phyloP scores from a whole-genome alignment of 35 echinoderm and acorn worm species.

The Lytechinus variegatus region DNA sequence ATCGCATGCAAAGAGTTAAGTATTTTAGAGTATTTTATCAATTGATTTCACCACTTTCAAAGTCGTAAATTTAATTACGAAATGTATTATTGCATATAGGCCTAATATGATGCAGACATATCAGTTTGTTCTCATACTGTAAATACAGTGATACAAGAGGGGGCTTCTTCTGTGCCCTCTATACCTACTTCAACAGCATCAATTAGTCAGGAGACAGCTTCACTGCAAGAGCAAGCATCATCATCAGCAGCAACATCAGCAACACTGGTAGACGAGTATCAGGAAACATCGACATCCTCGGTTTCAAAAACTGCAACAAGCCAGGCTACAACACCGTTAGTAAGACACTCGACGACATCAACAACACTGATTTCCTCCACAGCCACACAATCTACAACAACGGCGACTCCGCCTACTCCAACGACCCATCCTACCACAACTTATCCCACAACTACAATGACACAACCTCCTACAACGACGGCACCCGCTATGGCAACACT shows the following conservation, averaged over 20 bases:
- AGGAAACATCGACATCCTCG: neutral
- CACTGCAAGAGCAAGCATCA: neutral
- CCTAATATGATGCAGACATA: no score
- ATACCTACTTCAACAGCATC: neutral
- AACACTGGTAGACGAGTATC: neutral
- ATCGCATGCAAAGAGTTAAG: no score
- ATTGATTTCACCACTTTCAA: no score
- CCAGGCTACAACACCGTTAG: no score
- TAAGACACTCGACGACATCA: neutral
- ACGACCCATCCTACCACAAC: no score
- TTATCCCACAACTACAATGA: neutral
- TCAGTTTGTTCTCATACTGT: neutral
- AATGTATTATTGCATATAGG: no score
- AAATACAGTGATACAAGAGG: neutral
- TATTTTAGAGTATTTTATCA: no score
- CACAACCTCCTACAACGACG: neutral
- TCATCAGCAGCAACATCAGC: neutral
- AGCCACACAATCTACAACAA: neutral
- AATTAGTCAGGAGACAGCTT: neutral
- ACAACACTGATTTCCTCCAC: neutral
- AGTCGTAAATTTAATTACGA: no score
- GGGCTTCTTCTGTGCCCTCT: neutral
- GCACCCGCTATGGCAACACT: neutral
- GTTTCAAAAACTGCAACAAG: neutral
- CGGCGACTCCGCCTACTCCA: neutral